Conservation (phyloP, 1,140 invertebrate genomes). For the Papilio helenus region DNA sequence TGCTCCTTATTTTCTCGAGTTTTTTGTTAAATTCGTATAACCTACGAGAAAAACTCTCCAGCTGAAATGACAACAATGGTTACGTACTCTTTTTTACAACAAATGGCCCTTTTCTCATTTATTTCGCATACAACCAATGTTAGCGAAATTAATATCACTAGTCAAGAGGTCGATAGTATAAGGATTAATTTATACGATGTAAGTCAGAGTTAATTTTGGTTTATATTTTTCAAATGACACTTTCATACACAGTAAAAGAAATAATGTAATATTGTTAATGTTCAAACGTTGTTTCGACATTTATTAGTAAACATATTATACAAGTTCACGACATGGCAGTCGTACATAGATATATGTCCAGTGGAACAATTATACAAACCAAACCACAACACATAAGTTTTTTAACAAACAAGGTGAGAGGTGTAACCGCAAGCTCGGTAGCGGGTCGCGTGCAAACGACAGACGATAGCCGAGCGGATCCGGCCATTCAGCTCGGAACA, state of each 20-base stretch:
- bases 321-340: too few species aligned
- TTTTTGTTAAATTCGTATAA: constrained; percentile 44
- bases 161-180: neutral
- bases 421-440: constrained; percentile 47
- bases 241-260: too few species aligned
- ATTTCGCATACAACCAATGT: constrained; percentile 11
- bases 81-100: constrained; percentile 15
- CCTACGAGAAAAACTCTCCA: constrained; percentile 16
- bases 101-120: constrained; percentile 13
- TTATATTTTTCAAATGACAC: too few species aligned
- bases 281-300: too few species aligned
- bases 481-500: constrained; percentile 67
- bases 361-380: neutral
- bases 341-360: too few species aligned
- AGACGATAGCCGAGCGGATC: constrained; percentile 58
- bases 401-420: constrained; percentile 37
- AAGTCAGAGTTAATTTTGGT: neutral
- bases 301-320: too few species aligned
- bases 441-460: constrained; percentile 59
- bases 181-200: neutral
- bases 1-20: constrained; percentile 47
- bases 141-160: neutral
- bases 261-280: neutral
- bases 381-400: neutral
- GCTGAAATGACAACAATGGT: constrained; percentile 29